Conservation (phyloP, 2,113 vertebrate genomes). For the Perca fluviatilis region DNA sequence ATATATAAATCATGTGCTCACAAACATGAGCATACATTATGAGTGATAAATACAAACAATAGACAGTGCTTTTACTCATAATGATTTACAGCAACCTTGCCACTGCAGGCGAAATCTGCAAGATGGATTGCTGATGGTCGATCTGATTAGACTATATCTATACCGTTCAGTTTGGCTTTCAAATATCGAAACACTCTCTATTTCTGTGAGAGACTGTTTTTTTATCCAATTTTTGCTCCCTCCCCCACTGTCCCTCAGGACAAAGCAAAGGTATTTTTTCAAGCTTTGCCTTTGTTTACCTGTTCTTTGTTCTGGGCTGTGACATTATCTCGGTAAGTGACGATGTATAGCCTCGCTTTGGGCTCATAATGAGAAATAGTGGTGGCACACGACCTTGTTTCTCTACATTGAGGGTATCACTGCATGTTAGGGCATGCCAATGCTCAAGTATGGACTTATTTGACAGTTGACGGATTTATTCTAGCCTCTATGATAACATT, state of each 20-base stretch:
- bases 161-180: constrained; percentile 28
- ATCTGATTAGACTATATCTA: constrained; percentile 40
- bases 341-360: constrained; percentile 45
- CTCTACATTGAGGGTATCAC: constrained; percentile 39
- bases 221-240: neutral
- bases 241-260: constrained; percentile 6
- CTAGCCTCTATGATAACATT: constrained; percentile 1
- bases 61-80: constrained; percentile 30
- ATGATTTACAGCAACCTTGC: constrained; percentile 54
- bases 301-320: constrained; percentile 68
- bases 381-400: constrained; percentile 34
- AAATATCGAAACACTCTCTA: constrained; percentile 23
- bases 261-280: constrained; percentile 30
- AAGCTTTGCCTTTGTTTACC: constrained; percentile 67
- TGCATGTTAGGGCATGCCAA: constrained; percentile 30
- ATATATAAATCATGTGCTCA: neutral
- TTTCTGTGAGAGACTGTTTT: constrained; percentile 1
- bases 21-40: constrained; percentile 31
- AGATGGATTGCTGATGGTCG: constrained; percentile 53
- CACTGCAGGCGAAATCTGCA: constrained; percentile 26
- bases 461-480: constrained; percentile 43
- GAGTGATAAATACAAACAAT: constrained; percentile 40
- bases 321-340: constrained; percentile 73
- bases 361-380: constrained; percentile 69
- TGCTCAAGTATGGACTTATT: constrained; percentile 29